Percentiles rank a stretch among this genome's conserved stretches.
Conservation (phyloP, 2,113 vertebrate genomes). For the Antechinus flavipes region DNA sequence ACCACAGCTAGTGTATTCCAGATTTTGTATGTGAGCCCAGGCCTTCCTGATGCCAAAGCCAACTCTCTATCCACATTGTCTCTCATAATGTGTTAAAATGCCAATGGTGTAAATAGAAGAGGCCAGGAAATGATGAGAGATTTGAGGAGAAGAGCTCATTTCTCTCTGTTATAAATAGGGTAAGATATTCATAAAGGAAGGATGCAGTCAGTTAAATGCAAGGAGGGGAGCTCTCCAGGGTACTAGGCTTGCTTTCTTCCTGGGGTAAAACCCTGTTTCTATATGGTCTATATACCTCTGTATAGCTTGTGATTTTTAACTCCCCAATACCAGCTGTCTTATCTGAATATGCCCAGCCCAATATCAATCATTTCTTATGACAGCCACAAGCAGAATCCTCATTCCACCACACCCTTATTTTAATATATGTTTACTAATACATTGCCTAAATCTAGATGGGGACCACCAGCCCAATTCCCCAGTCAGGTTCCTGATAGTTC, state of each 20-base stretch:
- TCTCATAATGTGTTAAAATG: background rate
- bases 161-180: background rate
- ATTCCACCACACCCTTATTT: background rate
- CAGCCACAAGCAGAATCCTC: background rate
- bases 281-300: background rate
- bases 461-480: background rate
- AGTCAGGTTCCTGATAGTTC: background rate
- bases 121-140: background rate
- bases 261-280: background rate
- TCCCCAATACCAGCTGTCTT: background rate
- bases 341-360: background rate
- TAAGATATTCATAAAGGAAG: background rate
- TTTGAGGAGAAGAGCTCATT: background rate
- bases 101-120: background rate
- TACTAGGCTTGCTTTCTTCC: background rate
- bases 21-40: background rate
- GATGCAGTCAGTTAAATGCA: background rate
- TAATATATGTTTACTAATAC: background rate
- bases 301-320: background rate
- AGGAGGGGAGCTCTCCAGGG: background rate
- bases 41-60: background rate
- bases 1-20: background rate
- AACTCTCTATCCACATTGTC: background rate
- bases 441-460: background rate
- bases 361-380: background rate